Evolutionary conservation across 2,113 vertebrate genomes (phyloP), one percentile per base, ranked within the genome.

Genomic region (Cariama cristata): DNA sequence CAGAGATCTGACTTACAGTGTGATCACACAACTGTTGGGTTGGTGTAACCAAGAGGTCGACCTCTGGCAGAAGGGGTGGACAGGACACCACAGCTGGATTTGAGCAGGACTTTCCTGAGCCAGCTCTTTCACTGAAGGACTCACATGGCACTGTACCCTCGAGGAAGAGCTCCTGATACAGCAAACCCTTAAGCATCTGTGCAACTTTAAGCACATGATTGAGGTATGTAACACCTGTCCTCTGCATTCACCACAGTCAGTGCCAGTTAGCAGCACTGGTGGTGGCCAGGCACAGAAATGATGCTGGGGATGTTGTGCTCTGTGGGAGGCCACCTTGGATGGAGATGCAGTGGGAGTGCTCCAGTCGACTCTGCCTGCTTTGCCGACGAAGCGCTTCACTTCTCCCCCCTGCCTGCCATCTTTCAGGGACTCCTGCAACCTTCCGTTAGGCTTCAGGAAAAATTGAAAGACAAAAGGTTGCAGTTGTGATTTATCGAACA

Each of bases 1-100:
- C 68, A 62, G n/a, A 71, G 68, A 53, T 53, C 18, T 49, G 64
- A 58, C 18, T 60, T 77, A 47, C 35, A 76, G 7, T 0, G 1
- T 69, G 27, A 9, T 42, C 52, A 59, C 52, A 27, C 0, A 1
- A 50, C 19, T 45, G 6, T 22, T 85, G 69, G 12, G 22, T 49
- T 69, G 45, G 22, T 77, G 14, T 68, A 73, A 64, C 44, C 6
- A n/a, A 27, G 44, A 11, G 13, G 14, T 11, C 21, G 79, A 16
- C 11, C 28, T 80, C 53, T 87, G 53, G 52, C 24, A 49, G 22
- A 74, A 6, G 4, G 4, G 3, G 5, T 26, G 27, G 30, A 42
- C 6, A 27, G 1, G 2, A 53, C 1, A 2, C 15, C 7, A 12
- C 0, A 0, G 23, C 15, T 68, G 24, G 12, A 1, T 35, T 84